phyloP scores from a whole-genome alignment of 2,797 vertebrate species.

The Oryzias dopingdopingensis region DNA sequence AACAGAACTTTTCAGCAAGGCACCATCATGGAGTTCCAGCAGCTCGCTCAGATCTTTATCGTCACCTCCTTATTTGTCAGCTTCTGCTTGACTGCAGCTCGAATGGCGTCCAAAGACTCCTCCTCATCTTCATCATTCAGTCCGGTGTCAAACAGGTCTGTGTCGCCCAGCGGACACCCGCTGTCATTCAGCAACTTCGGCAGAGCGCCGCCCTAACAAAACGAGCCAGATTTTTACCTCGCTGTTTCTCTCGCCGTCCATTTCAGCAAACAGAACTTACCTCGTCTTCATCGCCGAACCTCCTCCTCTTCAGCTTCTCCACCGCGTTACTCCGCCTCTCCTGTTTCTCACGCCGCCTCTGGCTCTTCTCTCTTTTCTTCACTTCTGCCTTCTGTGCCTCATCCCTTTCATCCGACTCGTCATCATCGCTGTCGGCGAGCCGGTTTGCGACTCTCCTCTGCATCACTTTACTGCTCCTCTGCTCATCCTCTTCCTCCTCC shows the following conservation, averaged over 20 bases:
- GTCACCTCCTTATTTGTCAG: slow-evolving; percentile 77
- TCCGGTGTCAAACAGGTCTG: slow-evolving; percentile 90
- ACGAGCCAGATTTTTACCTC: background rate
- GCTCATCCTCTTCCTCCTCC: slow-evolving; percentile 36
- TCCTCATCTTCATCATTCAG: slow-evolving; percentile 84
- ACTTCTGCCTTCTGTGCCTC: slow-evolving; percentile 49
- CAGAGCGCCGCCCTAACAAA: slow-evolving; percentile 48
- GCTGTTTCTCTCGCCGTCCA: background rate
- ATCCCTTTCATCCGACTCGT: slow-evolving; percentile 52
- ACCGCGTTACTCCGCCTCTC: slow-evolving; percentile 72
- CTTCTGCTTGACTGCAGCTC: slow-evolving; percentile 83
- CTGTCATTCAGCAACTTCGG: slow-evolving; percentile 83
- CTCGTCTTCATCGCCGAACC: slow-evolving; percentile 60
- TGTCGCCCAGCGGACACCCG: slow-evolving; percentile 87
- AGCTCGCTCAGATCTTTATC: background rate
- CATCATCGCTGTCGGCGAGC: slow-evolving; percentile 76
- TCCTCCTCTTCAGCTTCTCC: slow-evolving; percentile 72
- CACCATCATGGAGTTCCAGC: background rate
- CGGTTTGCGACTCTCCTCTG: slow-evolving; percentile 62
- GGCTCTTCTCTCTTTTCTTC: slow-evolving; percentile 72
- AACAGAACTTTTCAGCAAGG: background rate
- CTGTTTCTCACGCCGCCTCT: slow-evolving; percentile 72
- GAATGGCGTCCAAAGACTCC: slow-evolving; percentile 87
- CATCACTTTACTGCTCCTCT: slow-evolving; percentile 16
- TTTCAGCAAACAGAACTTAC: slow-evolving; percentile 11